Evolutionary conservation across 2,888 invertebrate genomes (phyloP).

Genomic region (Agonopterix subpropinquella): DNA sequence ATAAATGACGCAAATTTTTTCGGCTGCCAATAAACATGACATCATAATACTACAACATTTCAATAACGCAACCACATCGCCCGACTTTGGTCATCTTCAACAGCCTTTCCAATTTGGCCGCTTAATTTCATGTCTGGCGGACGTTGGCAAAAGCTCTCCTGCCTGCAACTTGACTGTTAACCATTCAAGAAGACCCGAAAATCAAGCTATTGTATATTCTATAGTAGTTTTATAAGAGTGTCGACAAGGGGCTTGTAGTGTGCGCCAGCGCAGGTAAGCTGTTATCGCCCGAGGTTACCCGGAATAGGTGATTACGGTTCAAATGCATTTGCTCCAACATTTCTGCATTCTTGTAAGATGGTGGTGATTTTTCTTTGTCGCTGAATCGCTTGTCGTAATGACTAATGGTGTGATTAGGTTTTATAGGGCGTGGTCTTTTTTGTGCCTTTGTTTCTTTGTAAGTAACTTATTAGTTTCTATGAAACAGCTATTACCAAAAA

Average conservation of each 20-base stretch:
- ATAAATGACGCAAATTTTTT: neutral
- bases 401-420: no score
- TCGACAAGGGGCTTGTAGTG: no score
- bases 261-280: conserved; percentile 24
- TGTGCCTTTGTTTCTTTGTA: no score
- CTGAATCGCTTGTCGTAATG: no score
- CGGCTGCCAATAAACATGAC: neutral
- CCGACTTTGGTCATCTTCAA: neutral
- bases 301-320: conserved; percentile 20
- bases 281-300: conserved; percentile 45
- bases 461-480: no score
- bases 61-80: neutral
- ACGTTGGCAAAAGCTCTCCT: conserved; percentile 32
- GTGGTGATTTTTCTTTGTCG: no score
- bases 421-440: no score
- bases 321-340: neutral
- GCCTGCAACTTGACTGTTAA: conserved; percentile 10
- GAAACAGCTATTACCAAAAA: no score
- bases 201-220: no score
- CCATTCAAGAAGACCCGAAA: no score
- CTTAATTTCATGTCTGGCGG: conserved; percentile 21
- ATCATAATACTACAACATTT: neutral
- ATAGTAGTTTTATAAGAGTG: no score
- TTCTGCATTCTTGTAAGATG: neutral
- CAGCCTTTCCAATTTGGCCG: conserved; percentile 28